Conservation (phyloP, 2,797 vertebrate genomes). For the Erethizon dorsatum region DNA sequence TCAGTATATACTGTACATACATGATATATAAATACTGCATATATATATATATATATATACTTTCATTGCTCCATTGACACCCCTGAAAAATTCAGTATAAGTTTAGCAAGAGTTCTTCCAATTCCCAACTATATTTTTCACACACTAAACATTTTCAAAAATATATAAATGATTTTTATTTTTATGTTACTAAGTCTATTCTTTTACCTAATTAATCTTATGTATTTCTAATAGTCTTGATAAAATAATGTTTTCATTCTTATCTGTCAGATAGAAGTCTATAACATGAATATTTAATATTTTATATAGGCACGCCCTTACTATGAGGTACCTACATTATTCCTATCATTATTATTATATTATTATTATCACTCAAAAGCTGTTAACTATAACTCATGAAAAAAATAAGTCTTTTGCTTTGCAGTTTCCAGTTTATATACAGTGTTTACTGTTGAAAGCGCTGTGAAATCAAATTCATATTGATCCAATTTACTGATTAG, state of each 20-base stretch:
- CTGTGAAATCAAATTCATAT: not conserved
- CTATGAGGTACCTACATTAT: not conserved
- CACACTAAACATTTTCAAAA: no score
- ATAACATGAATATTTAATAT: not conserved
- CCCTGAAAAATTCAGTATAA: no score
- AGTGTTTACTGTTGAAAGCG: not conserved
- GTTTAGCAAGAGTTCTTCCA: no score
- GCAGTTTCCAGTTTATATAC: not conserved
- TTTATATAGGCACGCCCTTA: not conserved
- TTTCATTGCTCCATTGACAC: no score
- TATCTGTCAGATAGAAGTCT: not conserved
- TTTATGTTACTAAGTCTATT: no score
- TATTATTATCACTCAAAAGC: not conserved
- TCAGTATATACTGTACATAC: no score
- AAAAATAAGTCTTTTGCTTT: not conserved
- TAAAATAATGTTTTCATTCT: not conserved
- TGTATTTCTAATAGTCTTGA: not conserved
- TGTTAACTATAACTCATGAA: not conserved
- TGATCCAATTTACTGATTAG: not conserved
- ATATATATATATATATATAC: no score
- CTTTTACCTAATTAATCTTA: not conserved
- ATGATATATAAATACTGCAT: no score
- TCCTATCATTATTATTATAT: not conserved
- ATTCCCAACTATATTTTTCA: no score
- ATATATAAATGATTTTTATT: no score